Percentiles rank a stretch among this genome's conserved stretches.
phyloP scores from a whole-genome alignment of 2,797 vertebrate species.

The Falco naumanni region DNA sequence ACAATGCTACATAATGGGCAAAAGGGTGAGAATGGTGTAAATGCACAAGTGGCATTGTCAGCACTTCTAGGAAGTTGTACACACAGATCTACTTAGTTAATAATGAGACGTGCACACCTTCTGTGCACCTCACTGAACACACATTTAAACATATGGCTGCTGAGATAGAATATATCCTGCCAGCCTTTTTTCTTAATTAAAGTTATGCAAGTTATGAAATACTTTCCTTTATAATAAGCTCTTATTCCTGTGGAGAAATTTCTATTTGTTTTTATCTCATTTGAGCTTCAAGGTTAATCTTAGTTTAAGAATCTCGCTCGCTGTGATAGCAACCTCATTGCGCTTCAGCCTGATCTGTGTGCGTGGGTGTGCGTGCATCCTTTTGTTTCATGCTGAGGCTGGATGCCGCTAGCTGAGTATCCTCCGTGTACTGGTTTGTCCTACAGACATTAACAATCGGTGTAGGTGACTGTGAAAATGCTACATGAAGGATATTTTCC shows the following conservation, averaged over 20 bases:
- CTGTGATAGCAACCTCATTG: conserved; percentile 71
- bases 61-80: conserved; percentile 37
- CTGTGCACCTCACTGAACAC: conserved; percentile 75
- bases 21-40: conserved; percentile 43
- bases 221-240: conserved; percentile 81
- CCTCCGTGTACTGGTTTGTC: conserved; percentile 39
- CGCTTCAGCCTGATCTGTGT: conserved; percentile 46
- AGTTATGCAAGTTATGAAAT: conserved; percentile 79
- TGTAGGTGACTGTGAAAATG: conserved; percentile 44
- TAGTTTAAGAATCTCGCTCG: conserved; percentile 78
- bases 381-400: conserved; percentile 54
- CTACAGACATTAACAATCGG: conserved; percentile 15
- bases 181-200: conserved; percentile 83
- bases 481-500: conserved; percentile 25
- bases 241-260: conserved; percentile 83
- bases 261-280: conserved; percentile 86
- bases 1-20: neutral
- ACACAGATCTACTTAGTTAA: conserved; percentile 65
- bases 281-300: conserved; percentile 84
- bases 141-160: conserved; percentile 78
- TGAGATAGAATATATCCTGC: conserved; percentile 76
- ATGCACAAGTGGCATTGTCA: conserved; percentile 30
- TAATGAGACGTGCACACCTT: conserved; percentile 74
- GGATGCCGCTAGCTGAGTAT: conserved; percentile 56
- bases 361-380: conserved; percentile 12